Evolutionary conservation across 2,113 vertebrate genomes (phyloP).

Genomic region (Corapipo altera): DNA sequence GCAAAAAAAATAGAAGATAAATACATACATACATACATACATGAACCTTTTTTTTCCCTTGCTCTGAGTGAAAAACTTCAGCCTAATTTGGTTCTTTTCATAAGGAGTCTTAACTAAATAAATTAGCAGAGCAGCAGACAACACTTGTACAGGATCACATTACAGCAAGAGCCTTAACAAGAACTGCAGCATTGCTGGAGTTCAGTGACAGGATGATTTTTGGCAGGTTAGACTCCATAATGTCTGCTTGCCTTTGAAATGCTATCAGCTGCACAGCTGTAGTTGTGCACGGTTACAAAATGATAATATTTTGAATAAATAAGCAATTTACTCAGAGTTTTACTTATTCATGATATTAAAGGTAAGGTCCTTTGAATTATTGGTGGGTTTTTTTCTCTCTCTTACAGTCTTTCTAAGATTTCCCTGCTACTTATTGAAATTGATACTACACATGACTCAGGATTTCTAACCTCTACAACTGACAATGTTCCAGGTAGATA

Average conservation of each 20-base stretch:
- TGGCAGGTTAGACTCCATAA: not conserved
- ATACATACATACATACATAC: not conserved
- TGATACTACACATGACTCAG: not conserved
- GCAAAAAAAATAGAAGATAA: not conserved
- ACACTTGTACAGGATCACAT: not conserved
- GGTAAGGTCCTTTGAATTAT: not conserved
- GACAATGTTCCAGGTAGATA: not conserved
- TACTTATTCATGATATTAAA: not conserved
- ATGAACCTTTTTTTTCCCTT: not conserved
- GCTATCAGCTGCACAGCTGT: not conserved
- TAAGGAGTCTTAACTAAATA: not conserved
- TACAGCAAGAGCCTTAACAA: not conserved
- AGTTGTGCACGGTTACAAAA: not conserved
- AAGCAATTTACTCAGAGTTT: not conserved
- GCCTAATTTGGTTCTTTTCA: not conserved
- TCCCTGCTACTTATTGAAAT: not conserved
- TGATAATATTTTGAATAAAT: not conserved
- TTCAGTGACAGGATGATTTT: not conserved
- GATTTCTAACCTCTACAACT: not conserved
- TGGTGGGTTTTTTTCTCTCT: not conserved
- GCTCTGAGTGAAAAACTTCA: not conserved
- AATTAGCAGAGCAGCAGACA: not conserved
- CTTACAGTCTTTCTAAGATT: not conserved
- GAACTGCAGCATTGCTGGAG: not conserved
- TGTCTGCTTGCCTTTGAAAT: slow-evolving; percentile 3